Percentiles rank a stretch among this genome's conserved stretches.
phyloP scores from a whole-genome alignment of 2,888 invertebrate genomes.

The Caenorhabditis parvicauda region DNA sequence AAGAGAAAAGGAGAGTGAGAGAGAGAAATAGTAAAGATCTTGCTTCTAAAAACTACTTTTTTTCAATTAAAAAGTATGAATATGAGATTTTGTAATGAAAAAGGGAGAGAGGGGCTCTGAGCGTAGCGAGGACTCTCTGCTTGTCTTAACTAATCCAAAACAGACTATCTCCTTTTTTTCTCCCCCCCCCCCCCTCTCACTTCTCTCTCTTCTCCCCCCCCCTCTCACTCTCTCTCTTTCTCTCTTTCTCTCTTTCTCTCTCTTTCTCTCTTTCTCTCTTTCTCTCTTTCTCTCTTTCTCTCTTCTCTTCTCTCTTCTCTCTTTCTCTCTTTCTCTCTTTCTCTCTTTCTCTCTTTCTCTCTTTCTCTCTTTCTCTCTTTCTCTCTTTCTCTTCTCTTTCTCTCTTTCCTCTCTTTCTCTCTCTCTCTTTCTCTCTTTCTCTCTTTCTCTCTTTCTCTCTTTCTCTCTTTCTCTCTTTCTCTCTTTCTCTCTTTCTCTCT shows the following conservation, averaged over 20 bases:
- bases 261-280: not conserved
- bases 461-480: conserved; percentile 4
- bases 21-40: no score
- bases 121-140: no score
- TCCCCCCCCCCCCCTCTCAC: no score
- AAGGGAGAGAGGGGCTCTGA: no score
- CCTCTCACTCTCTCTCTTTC: not conserved
- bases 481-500: not conserved
- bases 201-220: conserved; percentile 5
- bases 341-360: conserved; percentile 12
- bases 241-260: not conserved
- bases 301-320: conserved; percentile 4
- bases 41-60: no score
- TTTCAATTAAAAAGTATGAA: no score
- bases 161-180: conserved; percentile 11
- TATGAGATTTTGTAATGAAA: no score
- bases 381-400: no score
- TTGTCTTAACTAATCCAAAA: conserved; percentile 5
- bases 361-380: conserved; percentile 6
- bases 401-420: conserved; percentile 7
- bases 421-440: conserved; percentile 5
- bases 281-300: not conserved
- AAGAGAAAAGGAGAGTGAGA: no score
- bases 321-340: conserved; percentile 9
- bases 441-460: not conserved